Evolutionary conservation across 2,113 vertebrate species (phyloP), one percentile per base, ranked within the genome.

Genomic region (Passer domesticus): DNA sequence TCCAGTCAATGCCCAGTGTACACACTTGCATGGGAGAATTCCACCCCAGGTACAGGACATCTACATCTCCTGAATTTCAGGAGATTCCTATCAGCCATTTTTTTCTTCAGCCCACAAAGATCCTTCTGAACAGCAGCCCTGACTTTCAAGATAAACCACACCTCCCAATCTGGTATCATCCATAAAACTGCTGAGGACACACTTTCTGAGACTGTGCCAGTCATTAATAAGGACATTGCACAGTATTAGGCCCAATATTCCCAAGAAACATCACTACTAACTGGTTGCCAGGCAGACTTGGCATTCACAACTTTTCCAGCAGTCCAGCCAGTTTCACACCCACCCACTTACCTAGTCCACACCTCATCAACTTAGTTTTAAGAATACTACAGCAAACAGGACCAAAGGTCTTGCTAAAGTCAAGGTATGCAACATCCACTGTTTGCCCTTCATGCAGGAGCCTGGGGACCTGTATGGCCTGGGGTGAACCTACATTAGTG

Each of bases 1-100:
- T 21, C 3, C 47, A 74, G 39, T 8, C 70, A 73, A 17, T 16
- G 28, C 6, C 37, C 27, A 75, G 31, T 43, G 37, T 70, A 31
- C 30, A 27, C 25, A 31, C 44, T 9, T 75, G 47, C 18, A 63
- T 43, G 35, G 12, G 39, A 55, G 62, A 37, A 55, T 23, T 78
- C 20, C 23, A 72, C 2, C 4, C 19, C 18, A 62, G 8, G 13
- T 41, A 58, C 25, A n/a, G 1, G 3, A 46, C 3, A 1, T 35
- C 50, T 21, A 31, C 4, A 3, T 28, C 24, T 92, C 55, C 62
- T 43, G 28, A 78, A 70, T 37, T 87, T 92, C 60, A 63, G 56
- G 20, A 63, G 28, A 35, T 53, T 67, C 22, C 15, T 46, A 49
- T 47, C 70, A 81, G 55, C 30, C 41, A 50, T 50, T 50, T 15